These are phyloP conservation scores for Drosophila tanythrix DNA, from an alignment of 2,888 invertebrate species.

Conservation along the genomic window DNA sequence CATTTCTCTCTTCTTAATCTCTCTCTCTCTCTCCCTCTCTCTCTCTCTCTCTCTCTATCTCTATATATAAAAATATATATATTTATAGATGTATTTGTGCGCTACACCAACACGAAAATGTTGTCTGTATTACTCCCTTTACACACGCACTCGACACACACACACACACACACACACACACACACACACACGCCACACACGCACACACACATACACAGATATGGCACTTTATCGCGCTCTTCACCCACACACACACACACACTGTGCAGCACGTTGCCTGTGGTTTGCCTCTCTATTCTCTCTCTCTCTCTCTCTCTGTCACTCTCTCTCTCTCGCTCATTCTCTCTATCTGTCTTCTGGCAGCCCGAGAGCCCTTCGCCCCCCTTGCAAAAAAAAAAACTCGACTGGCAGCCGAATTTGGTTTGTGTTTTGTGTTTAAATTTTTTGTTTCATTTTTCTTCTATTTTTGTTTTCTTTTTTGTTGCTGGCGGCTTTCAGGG, in stretches of 20 bases:
- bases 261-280: conserved; percentile 55
- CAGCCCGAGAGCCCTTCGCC: not conserved
- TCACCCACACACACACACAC: conserved; percentile 19
- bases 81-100: conserved; percentile 31
- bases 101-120: conserved; percentile 26
- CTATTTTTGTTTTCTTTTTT: not conserved
- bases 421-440: not conserved
- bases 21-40: conserved; percentile 28
- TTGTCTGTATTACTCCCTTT: conserved; percentile 32
- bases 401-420: not conserved
- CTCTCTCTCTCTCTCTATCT: conserved; percentile 16
- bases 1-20: conserved; percentile 14
- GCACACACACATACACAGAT: conserved; percentile 17
- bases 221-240: conserved; percentile 29
- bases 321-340: conserved; percentile 17
- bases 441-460: not conserved
- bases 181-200: conserved; percentile 16
- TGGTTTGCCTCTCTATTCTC: conserved; percentile 39
- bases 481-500: not conserved
- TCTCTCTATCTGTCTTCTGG: conserved; percentile 12
- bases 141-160: conserved; percentile 6
- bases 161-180: conserved; percentile 5
- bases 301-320: conserved; percentile 21
- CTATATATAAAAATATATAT: conserved; percentile 3
- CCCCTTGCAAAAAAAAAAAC: not conserved